A percentile compares a stretch with the other conserved stretches of the same genome.
Evolutionary conservation across 2,113 vertebrate species (phyloP).

Genomic region (Haemorhous mexicanus): DNA sequence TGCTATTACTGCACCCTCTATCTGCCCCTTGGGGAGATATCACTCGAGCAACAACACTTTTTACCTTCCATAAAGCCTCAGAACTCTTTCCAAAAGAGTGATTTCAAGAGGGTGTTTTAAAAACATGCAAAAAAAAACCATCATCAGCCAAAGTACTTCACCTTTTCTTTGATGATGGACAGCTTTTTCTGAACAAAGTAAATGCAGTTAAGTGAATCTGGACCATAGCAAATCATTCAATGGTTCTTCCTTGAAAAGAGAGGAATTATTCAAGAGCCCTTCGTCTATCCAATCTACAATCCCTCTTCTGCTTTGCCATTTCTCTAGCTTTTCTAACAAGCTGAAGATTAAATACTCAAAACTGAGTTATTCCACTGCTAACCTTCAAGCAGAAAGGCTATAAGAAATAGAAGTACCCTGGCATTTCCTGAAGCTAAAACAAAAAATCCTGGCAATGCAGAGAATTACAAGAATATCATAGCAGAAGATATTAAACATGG

Average conservation of each 20-base stretch:
- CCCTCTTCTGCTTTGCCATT: neutral
- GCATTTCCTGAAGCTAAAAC: neutral
- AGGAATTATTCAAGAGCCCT: neutral
- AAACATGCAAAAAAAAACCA: neutral
- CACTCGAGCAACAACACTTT: neutral
- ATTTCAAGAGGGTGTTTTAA: neutral
- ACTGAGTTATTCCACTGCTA: neutral
- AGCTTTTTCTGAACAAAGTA: neutral
- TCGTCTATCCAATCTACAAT: neutral
- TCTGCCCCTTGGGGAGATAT: neutral
- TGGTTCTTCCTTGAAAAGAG: neutral
- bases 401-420: neutral
- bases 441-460: neutral
- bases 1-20: neutral
- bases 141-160: neutral
- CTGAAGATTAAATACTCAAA: neutral
- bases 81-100: neutral
- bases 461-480: neutral
- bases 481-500: neutral
- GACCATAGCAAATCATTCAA: neutral
- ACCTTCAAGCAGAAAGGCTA: neutral
- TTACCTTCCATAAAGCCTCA: neutral
- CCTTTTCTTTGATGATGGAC: neutral
- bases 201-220: neutral
- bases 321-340: neutral